These are phyloP conservation scores for Solenodon paradoxus DNA, from an alignment of 2,113 vertebrate genomes.

Conservation along the genomic window DNA sequence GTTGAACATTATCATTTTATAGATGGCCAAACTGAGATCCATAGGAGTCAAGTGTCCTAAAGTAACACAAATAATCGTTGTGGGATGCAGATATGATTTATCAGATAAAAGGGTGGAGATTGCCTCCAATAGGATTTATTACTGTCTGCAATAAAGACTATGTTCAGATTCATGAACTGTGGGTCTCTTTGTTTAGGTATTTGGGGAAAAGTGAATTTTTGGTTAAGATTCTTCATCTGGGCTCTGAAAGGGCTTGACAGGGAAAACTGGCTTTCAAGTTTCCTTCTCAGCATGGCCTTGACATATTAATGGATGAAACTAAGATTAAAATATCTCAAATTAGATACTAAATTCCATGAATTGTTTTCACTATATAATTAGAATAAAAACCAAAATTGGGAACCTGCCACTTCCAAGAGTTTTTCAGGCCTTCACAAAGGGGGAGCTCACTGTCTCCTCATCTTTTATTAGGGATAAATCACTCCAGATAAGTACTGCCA, in stretches of 20 bases:
- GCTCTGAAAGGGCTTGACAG: conserved; percentile 65
- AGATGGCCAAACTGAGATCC: not conserved
- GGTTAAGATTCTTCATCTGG: conserved; percentile 69
- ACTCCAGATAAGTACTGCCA: not conserved
- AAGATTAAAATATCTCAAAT: conserved; percentile 75
- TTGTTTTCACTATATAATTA: conserved; percentile 79
- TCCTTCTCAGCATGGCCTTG: conserved; percentile 70
- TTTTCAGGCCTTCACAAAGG: conserved; percentile 74
- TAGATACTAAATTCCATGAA: conserved; percentile 67
- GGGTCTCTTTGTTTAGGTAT: conserved; percentile 54
- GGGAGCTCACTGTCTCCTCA: conserved; percentile 51
- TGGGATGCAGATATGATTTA: not conserved
- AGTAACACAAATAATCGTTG: not conserved
- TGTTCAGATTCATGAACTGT: not conserved
- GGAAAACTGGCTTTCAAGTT: conserved; percentile 66
- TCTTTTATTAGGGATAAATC: conserved; percentile 56
- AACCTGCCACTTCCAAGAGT: conserved; percentile 65
- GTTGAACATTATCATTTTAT: not conserved
- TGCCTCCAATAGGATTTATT: not conserved
- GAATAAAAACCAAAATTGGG: conserved; percentile 78
- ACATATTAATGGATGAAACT: conserved; percentile 74
- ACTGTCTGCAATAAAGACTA: not conserved
- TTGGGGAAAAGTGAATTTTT: conserved; percentile 63
- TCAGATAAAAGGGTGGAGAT: too few relatives aligned
- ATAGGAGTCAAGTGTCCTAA: not conserved